phyloP scores from a whole-genome alignment of 2,888 invertebrate genomes.

The Cerastis leucographa region DNA sequence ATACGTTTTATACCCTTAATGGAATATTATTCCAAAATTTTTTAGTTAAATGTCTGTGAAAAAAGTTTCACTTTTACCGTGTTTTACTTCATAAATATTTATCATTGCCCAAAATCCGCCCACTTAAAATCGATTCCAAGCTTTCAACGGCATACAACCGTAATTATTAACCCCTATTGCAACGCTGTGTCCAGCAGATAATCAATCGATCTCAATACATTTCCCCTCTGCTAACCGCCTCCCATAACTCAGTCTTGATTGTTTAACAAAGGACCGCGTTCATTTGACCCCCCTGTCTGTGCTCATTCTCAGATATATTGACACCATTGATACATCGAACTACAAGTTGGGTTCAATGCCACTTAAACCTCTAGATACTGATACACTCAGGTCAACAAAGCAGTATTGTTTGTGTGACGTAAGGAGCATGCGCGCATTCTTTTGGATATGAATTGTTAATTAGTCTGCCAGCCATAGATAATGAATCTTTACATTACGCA shows the following conservation, averaged over 20 bases:
- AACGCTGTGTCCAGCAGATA: constrained; percentile 6
- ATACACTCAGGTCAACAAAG: constrained; percentile 68
- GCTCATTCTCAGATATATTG: constrained; percentile 76
- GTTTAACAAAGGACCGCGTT: constrained; percentile 72
- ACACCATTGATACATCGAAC: constrained; percentile 75
- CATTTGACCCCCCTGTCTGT: constrained; percentile 75
- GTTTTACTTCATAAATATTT: neutral
- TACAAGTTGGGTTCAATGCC: constrained; percentile 77
- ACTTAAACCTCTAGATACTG: constrained; percentile 62
- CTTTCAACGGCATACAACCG: neutral
- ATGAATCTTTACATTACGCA: constrained; percentile 68
- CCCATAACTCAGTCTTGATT: constrained; percentile 56
- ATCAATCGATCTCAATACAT: constrained; percentile 36
- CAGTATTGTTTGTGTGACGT: constrained; percentile 73
- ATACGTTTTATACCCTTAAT: too few relatives aligned
- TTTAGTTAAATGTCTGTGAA: too few relatives aligned
- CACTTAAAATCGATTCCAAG: neutral
- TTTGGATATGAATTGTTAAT: constrained; percentile 76
- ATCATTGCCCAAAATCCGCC: neutral
- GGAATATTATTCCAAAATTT: too few relatives aligned
- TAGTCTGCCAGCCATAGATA: constrained; percentile 70
- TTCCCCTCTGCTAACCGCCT: constrained; percentile 16
- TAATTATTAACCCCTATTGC: neutral
- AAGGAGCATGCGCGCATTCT: constrained; percentile 74
- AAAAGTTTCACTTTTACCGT: neutral